phyloP scores from a whole-genome alignment of 92 coral and sea anemone genomes.

The Chrysogorgia sp. region DNA sequence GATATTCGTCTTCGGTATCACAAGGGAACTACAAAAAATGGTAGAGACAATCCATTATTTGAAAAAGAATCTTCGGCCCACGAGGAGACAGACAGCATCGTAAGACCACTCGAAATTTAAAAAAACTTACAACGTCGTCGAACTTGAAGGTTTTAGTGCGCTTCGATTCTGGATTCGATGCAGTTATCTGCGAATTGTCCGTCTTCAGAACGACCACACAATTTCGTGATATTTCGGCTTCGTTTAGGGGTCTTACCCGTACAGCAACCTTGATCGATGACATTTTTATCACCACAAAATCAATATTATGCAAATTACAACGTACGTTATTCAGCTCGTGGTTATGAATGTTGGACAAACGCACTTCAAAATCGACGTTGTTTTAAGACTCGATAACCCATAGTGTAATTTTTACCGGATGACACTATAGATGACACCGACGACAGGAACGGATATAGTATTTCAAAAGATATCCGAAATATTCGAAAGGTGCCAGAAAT shows the following conservation, averaged over 20 bases:
- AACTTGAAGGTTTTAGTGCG: conserved; percentile 79
- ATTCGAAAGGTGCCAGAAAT: conserved; percentile 11
- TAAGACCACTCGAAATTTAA: not conserved
- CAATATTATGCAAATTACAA: conserved; percentile 41
- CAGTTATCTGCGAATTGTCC: conserved; percentile 70
- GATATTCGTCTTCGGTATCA: conserved; percentile 35
- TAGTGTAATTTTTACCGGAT: not conserved
- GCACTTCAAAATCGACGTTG: conserved; percentile 3
- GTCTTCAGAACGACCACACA: conserved; percentile 72
- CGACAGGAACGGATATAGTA: conserved; percentile 4
- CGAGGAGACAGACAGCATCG: not conserved
- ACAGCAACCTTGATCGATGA: conserved; percentile 77
- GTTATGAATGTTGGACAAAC: not conserved
- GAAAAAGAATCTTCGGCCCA: conserved; percentile 2
- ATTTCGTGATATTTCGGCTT: conserved; percentile 68
- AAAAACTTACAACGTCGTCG: conserved; percentile 78
- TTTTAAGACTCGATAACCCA: not conserved
- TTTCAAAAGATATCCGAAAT: conserved; percentile 31
- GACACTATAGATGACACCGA: not conserved
- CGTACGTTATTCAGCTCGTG: not conserved
- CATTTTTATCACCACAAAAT: conserved; percentile 32
- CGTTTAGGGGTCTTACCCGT: conserved; percentile 74
- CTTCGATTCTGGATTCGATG: conserved; percentile 72
- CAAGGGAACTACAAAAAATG: conserved; percentile 43
- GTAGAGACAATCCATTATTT: conserved; percentile 5